These are phyloP conservation scores for Melinaea marsaeus DNA, from an alignment of 2,888 invertebrate species.

Conservation along the genomic window DNA sequence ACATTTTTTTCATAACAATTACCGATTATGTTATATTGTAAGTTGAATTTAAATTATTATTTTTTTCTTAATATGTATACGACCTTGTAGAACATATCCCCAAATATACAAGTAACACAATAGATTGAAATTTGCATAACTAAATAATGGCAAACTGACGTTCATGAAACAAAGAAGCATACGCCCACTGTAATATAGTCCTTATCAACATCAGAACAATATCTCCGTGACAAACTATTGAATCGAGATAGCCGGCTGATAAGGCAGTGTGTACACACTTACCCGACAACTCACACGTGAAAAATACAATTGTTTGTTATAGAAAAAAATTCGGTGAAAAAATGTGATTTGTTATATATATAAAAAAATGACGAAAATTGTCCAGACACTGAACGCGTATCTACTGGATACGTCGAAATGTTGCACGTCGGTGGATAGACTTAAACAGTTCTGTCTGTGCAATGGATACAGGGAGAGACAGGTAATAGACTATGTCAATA, in stretches of 20 bases:
- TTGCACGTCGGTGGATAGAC: constrained; percentile 60
- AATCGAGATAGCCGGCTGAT: constrained; percentile 65
- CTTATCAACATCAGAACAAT: constrained; percentile 68
- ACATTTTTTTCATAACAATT: too few relatives aligned
- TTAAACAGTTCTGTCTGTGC: constrained; percentile 69
- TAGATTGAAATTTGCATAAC: neutral
- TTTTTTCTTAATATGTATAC: neutral
- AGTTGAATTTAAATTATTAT: neutral
- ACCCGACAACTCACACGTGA: constrained; percentile 57
- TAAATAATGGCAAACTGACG: neutral
- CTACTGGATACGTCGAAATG: constrained; percentile 64
- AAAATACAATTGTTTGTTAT: too few relatives aligned
- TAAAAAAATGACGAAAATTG: constrained; percentile 61
- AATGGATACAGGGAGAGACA: constrained; percentile 58
- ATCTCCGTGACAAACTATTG: constrained; percentile 73
- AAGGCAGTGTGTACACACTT: constrained; percentile 64
- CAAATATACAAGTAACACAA: neutral
- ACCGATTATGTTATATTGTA: too few relatives aligned
- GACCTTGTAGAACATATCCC: neutral
- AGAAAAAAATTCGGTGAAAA: constrained; percentile 11
- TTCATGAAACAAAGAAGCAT: constrained; percentile 18
- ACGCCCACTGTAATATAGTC: constrained; percentile 31
- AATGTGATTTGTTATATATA: constrained; percentile 1
- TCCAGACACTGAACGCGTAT: constrained; percentile 63
- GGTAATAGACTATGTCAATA: constrained; percentile 41